These are phyloP conservation scores for Chiloscyllium punctatum DNA, from an alignment of 2,797 vertebrate species.

Conservation along the genomic window DNA sequence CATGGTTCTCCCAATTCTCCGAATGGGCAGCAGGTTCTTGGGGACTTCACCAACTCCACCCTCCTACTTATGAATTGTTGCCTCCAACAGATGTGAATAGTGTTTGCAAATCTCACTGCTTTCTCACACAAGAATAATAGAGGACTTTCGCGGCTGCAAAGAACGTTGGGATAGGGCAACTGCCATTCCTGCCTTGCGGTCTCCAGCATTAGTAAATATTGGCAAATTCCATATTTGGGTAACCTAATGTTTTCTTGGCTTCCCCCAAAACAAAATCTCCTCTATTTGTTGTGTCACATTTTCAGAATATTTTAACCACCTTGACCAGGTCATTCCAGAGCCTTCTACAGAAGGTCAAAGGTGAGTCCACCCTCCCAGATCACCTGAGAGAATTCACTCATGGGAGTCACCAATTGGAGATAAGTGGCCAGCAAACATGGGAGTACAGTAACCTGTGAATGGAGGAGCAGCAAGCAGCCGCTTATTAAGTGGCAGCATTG, in stretches of 20 bases:
- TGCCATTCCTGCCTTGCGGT: not conserved
- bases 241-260: not conserved
- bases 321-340: not conserved
- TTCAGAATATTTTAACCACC: not conserved
- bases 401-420: too few relatives aligned
- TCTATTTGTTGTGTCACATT: not conserved
- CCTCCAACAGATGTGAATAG: not conserved
- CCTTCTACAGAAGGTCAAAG: not conserved
- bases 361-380: too few relatives aligned
- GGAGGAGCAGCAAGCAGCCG: too few relatives aligned
- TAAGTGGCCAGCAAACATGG: too few relatives aligned
- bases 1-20: not conserved
- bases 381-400: too few relatives aligned
- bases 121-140: not conserved
- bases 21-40: not conserved
- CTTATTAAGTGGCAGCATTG: too few relatives aligned
- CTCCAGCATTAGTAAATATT: not conserved
- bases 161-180: not conserved
- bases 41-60: not conserved
- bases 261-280: not conserved
- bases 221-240: not conserved
- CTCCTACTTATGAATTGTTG: not conserved
- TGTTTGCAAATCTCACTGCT: not conserved
- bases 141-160: not conserved
- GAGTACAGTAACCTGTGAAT: too few relatives aligned